phyloP scores from a whole-genome alignment of 2,888 invertebrate genomes.

The Microplitis deprimator region DNA sequence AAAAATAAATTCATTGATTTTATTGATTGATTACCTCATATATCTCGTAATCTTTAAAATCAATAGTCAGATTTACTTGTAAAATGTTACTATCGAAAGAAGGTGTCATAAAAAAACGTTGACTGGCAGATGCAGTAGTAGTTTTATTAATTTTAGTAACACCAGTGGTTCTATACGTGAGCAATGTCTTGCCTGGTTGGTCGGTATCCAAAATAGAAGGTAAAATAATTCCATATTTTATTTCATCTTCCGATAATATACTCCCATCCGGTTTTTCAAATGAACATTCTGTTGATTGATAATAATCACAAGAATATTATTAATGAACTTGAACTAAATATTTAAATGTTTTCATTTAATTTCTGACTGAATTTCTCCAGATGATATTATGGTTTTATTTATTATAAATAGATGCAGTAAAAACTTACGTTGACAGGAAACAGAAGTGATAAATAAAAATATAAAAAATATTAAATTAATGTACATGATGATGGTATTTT shows the following conservation, averaged over 20 bases:
- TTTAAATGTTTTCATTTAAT: not conserved
- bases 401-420: not conserved
- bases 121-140: not conserved
- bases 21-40: slow-evolving; percentile 44
- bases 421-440: slow-evolving; percentile 17
- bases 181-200: not conserved
- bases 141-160: slow-evolving; percentile 10
- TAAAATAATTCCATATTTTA: slow-evolving; percentile 3
- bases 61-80: slow-evolving; percentile 43
- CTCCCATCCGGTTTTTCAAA: not conserved
- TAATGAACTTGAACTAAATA: not conserved
- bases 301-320: not conserved
- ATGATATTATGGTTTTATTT: slow-evolving; percentile 2
- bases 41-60: slow-evolving; percentile 49
- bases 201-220: not conserved
- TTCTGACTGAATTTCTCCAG: not conserved
- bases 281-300: not conserved
- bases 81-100: slow-evolving; percentile 20
- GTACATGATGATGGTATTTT: not conserved
- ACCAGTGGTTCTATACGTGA: slow-evolving; percentile 26
- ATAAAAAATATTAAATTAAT: not conserved
- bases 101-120: slow-evolving; percentile 30
- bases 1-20: not conserved
- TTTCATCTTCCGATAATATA: not conserved
- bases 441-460: not conserved